phyloP scores from a whole-genome alignment of 1,140 invertebrate genomes.

The Pseudobourletiella spinata region DNA sequence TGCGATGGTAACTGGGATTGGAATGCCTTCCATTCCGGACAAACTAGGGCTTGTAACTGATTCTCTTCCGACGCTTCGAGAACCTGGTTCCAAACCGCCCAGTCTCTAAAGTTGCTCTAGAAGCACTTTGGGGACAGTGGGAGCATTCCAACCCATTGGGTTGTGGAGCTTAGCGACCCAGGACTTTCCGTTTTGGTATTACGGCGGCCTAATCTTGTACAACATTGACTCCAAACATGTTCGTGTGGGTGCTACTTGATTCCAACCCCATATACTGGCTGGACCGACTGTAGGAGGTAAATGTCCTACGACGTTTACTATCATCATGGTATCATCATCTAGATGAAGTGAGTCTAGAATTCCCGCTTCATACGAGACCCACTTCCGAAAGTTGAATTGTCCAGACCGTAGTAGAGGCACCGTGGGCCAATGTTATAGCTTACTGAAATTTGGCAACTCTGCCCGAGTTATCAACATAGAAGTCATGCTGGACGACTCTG shows the following conservation, averaged over 20 bases:
- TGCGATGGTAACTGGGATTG: background rate
- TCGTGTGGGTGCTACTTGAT: background rate
- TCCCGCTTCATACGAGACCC: background rate
- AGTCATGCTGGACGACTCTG: background rate
- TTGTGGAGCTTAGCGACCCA: too few relatives aligned
- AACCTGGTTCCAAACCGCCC: too few relatives aligned
- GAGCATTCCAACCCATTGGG: too few relatives aligned
- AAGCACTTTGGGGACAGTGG: too few relatives aligned
- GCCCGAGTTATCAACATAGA: conserved; percentile 11
- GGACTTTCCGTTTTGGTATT: too few relatives aligned
- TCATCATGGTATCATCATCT: too few relatives aligned
- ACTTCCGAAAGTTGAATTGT: conserved; percentile 9
- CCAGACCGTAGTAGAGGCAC: conserved; percentile 2
- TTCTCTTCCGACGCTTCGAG: conserved; percentile 13
- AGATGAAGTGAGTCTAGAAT: background rate
- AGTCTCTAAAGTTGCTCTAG: too few relatives aligned
- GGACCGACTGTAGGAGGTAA: too few relatives aligned
- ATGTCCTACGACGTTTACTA: too few relatives aligned
- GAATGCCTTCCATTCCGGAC: conserved; percentile 21
- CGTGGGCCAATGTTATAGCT: conserved; percentile 20
- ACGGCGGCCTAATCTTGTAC: conserved; percentile 31
- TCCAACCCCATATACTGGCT: too few relatives aligned
- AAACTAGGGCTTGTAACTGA: conserved; percentile 29
- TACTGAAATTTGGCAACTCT: conserved; percentile 9
- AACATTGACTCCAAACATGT: conserved; percentile 5